phyloP scores from a whole-genome alignment of 2,113 vertebrate species.

The Ceratotherium simum region DNA sequence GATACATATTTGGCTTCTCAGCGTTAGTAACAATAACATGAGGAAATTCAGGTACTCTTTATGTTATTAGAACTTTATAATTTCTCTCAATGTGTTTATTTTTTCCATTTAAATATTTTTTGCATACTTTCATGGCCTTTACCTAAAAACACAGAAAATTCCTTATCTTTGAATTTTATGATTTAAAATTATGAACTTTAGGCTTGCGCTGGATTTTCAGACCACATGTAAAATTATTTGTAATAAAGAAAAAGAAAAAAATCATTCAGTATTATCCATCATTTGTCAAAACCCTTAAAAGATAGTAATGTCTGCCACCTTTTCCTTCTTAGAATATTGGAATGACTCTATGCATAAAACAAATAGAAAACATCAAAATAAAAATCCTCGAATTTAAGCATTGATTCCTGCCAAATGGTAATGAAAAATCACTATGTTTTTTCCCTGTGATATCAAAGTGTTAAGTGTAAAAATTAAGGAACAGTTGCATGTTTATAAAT shows the following conservation, averaged over 20 bases:
- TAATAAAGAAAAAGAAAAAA: neutral
- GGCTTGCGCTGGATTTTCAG: neutral
- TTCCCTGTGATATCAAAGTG: neutral
- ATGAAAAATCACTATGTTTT: neutral
- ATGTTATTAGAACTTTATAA: neutral
- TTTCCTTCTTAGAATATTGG: constrained; percentile 1
- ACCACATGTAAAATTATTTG: neutral
- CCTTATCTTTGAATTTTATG: constrained; percentile 30
- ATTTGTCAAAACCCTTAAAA: constrained; percentile 48
- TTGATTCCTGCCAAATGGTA: neutral
- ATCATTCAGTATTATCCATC: neutral
- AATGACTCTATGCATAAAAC: neutral
- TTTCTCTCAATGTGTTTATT: constrained; percentile 6
- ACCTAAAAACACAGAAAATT: neutral
- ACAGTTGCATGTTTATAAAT: neutral
- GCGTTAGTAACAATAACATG: neutral
- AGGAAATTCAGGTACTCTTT: neutral
- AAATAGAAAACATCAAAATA: neutral
- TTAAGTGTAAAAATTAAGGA: constrained; percentile 29
- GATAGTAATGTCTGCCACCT: neutral
- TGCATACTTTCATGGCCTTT: neutral
- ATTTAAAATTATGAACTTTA: constrained; percentile 39
- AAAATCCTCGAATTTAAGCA: neutral
- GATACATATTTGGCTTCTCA: neutral
- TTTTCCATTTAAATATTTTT: constrained; percentile 6